Conservation (phyloP, 2,797 vertebrate species). For the Channallabes apus region DNA sequence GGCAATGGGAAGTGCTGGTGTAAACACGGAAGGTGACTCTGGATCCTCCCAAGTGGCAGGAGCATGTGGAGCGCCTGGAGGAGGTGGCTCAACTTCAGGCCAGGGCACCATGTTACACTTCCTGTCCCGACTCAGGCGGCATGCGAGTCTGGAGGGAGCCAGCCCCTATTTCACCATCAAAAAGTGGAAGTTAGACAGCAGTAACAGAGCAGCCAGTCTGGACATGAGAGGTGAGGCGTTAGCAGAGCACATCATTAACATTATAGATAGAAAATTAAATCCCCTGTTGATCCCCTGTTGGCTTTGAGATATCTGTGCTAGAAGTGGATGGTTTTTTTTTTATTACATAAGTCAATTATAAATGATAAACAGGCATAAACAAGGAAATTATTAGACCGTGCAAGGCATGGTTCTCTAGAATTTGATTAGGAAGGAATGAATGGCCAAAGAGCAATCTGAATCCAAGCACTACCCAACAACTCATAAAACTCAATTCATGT, state of each 20-base stretch:
- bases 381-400: background rate
- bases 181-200: constrained; percentile 91
- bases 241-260: background rate
- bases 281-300: no score
- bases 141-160: constrained; percentile 91
- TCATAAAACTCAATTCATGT: background rate
- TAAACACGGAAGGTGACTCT: constrained; percentile 51
- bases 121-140: constrained; percentile 87
- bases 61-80: constrained; percentile 23
- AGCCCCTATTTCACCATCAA: constrained; percentile 90
- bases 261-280: background rate
- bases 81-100: constrained; percentile 34
- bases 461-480: background rate
- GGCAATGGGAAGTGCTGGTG: constrained; percentile 48
- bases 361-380: background rate
- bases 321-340: background rate
- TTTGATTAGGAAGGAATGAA: background rate
- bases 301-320: background rate
- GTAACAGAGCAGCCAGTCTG: constrained; percentile 89
- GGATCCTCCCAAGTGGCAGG: constrained; percentile 45
- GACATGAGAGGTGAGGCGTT: constrained; percentile 86
- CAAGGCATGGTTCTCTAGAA: background rate
- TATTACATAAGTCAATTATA: background rate
- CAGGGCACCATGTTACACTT: constrained; percentile 85
- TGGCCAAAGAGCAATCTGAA: background rate